phyloP scores from a whole-genome alignment of 1,140 invertebrate species.

The Drosophila subobscura region DNA sequence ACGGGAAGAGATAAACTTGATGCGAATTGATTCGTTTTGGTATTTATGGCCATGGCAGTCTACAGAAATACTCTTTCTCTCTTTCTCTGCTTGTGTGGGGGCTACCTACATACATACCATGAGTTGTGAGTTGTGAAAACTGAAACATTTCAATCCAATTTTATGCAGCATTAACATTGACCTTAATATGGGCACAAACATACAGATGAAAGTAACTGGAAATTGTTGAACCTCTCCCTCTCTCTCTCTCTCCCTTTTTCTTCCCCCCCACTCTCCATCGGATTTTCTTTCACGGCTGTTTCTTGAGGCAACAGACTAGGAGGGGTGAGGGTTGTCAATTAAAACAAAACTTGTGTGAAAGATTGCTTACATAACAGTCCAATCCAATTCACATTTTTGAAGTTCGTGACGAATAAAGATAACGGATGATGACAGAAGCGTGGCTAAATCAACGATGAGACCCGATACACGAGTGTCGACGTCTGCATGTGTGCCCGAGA shows the following conservation, averaged over 20 bases:
- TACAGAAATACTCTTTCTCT: no score
- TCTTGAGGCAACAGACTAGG: constrained; percentile 13
- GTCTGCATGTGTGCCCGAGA: no score
- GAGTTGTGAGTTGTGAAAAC: constrained; percentile 20
- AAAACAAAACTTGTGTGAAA: constrained; percentile 40
- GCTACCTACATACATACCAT: neutral
- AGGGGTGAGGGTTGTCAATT: constrained; percentile 42
- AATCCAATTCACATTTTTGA: constrained; percentile 52
- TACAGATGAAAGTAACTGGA: constrained; percentile 50
- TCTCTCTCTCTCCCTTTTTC: neutral
- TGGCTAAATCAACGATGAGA: constrained; percentile 34
- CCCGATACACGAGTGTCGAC: no score
- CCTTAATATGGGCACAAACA: constrained; percentile 53
- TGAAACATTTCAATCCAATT: constrained; percentile 29
- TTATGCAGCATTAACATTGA: constrained; percentile 73
- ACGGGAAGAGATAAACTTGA: no score
- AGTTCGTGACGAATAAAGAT: constrained; percentile 56
- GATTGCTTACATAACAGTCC: constrained; percentile 63
- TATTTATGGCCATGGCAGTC: no score
- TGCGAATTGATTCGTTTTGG: no score
- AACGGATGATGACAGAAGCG: constrained; percentile 63
- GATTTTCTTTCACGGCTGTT: constrained; percentile 13
- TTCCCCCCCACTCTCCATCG: constrained; percentile 10
- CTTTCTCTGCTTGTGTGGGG: no score
- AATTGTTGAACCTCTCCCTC: constrained; percentile 26